These are phyloP conservation scores for Chaetops frenatus DNA, from an alignment of 2,113 vertebrate genomes.

Conservation along the genomic window DNA sequence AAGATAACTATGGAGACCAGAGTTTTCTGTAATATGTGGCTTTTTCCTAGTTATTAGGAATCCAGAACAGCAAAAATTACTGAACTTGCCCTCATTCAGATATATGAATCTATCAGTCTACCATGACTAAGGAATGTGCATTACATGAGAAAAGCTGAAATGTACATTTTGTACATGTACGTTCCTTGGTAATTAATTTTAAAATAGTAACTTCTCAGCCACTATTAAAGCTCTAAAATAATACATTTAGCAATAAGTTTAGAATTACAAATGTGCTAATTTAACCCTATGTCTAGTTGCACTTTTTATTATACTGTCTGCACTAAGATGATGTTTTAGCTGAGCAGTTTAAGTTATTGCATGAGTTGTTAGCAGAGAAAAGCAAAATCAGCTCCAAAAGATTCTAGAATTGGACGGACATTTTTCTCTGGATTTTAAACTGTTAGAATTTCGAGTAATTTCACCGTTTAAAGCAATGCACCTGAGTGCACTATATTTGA, in stretches of 20 bases:
- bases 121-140: background rate
- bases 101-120: background rate
- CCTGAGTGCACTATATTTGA: background rate
- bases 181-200: background rate
- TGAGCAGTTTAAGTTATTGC: background rate
- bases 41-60: background rate
- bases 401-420: background rate
- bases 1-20: background rate
- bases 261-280: background rate
- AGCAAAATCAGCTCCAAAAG: background rate
- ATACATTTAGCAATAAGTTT: background rate
- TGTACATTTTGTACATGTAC: background rate
- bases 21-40: background rate
- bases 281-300: background rate
- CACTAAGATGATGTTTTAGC: background rate
- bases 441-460: background rate
- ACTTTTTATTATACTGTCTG: background rate
- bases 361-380: background rate
- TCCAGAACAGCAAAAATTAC: background rate
- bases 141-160: background rate
- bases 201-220: background rate
- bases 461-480: background rate
- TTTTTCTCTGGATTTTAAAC: background rate
- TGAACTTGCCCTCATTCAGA: background rate
- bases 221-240: background rate